Percentiles rank a stretch among this genome's conserved stretches.
These are phyloP conservation scores for Lepisosteus oculatus DNA, from an alignment of 2,113 vertebrate species.

Conservation along the genomic window DNA sequence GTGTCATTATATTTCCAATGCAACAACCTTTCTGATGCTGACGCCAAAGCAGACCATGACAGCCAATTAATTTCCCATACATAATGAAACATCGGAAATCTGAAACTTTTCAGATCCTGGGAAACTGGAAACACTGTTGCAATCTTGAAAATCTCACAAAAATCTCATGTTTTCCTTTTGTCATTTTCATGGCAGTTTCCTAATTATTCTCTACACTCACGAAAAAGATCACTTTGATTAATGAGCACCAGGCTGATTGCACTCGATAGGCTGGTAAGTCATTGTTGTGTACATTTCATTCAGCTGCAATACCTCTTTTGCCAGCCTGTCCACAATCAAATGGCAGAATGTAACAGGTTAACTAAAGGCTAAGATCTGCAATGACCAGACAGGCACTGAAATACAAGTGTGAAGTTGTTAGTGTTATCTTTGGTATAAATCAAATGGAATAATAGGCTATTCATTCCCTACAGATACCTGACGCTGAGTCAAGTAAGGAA, in stretches of 20 bases:
- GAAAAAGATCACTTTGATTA: neutral
- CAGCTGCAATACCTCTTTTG: neutral
- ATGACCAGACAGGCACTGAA: neutral
- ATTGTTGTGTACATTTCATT: neutral
- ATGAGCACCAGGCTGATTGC: neutral
- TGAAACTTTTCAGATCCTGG: no score
- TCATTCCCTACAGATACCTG: neutral
- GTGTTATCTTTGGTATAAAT: neutral
- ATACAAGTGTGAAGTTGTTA: neutral
- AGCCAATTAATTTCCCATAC: no score
- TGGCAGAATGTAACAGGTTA: neutral
- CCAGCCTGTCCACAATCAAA: neutral
- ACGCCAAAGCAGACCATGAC: no score
- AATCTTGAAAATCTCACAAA: no score
- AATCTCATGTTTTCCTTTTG: no score
- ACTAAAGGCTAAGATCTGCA: neutral
- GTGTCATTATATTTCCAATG: no score
- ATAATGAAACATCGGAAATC: no score
- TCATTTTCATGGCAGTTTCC: no score
- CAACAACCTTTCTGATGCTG: no score
- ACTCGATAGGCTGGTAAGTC: no score
- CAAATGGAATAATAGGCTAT: slow-evolving; percentile 5
- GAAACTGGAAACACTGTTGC: no score
- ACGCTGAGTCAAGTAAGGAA: neutral
- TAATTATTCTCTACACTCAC: neutral